These are phyloP conservation scores for Pseudochirops cupreus DNA, from an alignment of 2,797 vertebrate genomes.

Conservation along the genomic window DNA sequence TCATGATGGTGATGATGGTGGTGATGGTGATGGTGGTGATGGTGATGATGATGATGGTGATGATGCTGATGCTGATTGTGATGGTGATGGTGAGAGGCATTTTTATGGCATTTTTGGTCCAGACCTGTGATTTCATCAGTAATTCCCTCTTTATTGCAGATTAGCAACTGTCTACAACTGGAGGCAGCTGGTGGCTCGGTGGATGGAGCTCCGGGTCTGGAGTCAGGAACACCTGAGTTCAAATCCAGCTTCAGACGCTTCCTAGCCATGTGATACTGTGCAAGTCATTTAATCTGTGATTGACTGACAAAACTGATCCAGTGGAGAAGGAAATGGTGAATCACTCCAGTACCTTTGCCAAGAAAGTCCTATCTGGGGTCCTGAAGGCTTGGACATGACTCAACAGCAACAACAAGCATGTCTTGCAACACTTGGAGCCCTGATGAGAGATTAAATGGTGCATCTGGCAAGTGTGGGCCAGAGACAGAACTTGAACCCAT, in stretches of 20 bases:
- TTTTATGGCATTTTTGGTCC: not conserved
- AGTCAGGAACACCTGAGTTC: not conserved
- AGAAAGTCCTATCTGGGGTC: not conserved
- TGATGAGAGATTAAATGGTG: not conserved
- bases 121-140: not conserved
- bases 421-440: too few species aligned
- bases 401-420: not conserved
- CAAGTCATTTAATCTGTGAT: not conserved
- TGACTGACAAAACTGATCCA: not conserved
- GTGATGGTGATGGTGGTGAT: too few species aligned
- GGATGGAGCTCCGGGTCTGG: not conserved
- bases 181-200: not conserved
- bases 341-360: not conserved
- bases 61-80: too few species aligned
- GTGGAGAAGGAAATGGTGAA: not conserved
- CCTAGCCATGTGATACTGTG: not conserved
- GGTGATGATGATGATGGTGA: too few species aligned
- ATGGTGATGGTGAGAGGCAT: not conserved
- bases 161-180: not conserved
- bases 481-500: not conserved
- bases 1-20: too few species aligned
- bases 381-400: not conserved
- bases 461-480: not conserved
- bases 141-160: not conserved
- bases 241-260: not conserved